These are phyloP conservation scores for Chrysotoxum bicinctum DNA, from an alignment of 2,888 invertebrate genomes.

Conservation along the genomic window DNA sequence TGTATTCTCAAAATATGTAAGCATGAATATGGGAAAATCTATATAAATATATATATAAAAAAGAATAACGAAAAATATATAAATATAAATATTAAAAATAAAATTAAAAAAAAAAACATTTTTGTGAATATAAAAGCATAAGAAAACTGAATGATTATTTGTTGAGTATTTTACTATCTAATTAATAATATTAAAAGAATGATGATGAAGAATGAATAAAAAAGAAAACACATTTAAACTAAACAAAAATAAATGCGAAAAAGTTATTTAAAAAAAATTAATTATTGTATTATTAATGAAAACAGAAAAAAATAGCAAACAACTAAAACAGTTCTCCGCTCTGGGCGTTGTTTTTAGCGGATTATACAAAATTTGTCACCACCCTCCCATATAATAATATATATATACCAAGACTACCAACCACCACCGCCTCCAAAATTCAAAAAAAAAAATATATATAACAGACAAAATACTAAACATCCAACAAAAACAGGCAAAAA, in stretches of 20 bases:
- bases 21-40: conserved; percentile 69
- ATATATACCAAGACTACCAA: conserved; percentile 63
- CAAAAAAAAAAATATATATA: conserved; percentile 65
- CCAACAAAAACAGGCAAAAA: conserved; percentile 55
- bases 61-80: conserved; percentile 49
- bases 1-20: conserved; percentile 63
- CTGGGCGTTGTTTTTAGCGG: conserved; percentile 54
- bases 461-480: conserved; percentile 54
- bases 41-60: conserved; percentile 64
- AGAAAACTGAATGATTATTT: conserved; percentile 76
- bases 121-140: conserved; percentile 66
- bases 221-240: conserved; percentile 30
- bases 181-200: conserved; percentile 70
- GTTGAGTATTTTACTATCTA: conserved; percentile 80
- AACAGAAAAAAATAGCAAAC: conserved; percentile 27
- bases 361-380: conserved; percentile 55
- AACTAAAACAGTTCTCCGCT: conserved; percentile 54
- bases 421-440: conserved; percentile 67
- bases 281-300: conserved; percentile 70
- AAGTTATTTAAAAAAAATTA: conserved; percentile 54
- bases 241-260: conserved; percentile 65
- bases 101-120: conserved; percentile 38
- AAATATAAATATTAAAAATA: conserved; percentile 39
- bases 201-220: conserved; percentile 57
- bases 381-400: conserved; percentile 41